phyloP scores from a whole-genome alignment of 2,888 invertebrate species.

The Troilus luridus region DNA sequence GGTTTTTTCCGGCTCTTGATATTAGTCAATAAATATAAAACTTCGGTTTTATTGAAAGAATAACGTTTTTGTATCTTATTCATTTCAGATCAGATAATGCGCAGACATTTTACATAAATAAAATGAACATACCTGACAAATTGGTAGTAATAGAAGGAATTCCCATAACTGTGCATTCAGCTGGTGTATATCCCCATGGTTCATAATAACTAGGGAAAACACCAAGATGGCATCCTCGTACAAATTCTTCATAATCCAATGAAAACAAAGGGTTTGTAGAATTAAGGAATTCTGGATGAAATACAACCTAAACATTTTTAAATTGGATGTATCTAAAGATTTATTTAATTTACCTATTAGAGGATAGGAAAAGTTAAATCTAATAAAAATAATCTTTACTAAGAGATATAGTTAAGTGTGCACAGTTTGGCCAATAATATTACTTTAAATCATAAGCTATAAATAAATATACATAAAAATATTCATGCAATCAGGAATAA shows the following conservation, averaged over 20 bases:
- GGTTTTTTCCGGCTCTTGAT: too few relatives aligned
- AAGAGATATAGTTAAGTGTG: neutral
- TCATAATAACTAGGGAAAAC: conserved; percentile 99
- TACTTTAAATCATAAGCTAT: too few relatives aligned
- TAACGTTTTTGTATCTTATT: too few relatives aligned
- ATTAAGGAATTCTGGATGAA: conserved; percentile 98
- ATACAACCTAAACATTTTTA: conserved; percentile 81
- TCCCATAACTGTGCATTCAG: conserved; percentile 99
- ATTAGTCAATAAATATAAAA: too few relatives aligned
- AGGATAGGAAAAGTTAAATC: conserved; percentile 58
- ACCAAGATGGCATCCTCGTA: conserved; percentile 97
- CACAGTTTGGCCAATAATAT: neutral
- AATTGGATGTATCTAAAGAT: too few relatives aligned
- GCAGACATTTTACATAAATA: neutral
- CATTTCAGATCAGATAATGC: neutral
- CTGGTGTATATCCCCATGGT: conserved; percentile 99
- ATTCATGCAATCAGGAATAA: too few relatives aligned
- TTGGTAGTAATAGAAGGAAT: conserved; percentile 99
- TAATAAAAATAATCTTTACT: neutral
- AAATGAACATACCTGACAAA: conserved; percentile 79
- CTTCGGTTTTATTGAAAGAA: too few relatives aligned
- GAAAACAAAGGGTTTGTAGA: conserved; percentile 98
- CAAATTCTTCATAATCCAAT: conserved; percentile 99
- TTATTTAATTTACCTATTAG: neutral
- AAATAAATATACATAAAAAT: too few relatives aligned